Evolutionary conservation across 1,140 invertebrate species (phyloP).

Genomic region (Anoplophora glabripennis): DNA sequence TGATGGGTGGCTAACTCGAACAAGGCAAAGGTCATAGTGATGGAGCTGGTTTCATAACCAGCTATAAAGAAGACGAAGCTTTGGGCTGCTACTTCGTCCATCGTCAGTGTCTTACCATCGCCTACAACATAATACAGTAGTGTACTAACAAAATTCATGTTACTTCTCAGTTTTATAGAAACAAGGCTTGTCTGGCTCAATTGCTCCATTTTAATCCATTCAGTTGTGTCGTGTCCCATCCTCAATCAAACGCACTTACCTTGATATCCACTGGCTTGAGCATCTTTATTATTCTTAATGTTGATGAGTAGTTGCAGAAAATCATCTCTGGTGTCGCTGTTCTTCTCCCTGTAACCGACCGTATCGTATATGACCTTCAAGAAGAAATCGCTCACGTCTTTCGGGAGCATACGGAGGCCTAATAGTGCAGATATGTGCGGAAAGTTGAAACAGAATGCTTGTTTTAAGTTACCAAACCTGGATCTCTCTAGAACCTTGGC

Average conservation of each 20-base stretch:
- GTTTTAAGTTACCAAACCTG: neutral
- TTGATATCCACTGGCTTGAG: no score
- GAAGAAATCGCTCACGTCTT: constrained; percentile 27
- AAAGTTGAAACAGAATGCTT: constrained; percentile 1
- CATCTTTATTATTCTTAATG: no score
- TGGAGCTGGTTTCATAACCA: constrained; percentile 62
- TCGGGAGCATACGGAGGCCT: constrained; percentile 13
- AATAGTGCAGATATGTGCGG: constrained; percentile 6
- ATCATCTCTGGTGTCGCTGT: constrained; percentile 2
- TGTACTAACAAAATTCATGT: no score
- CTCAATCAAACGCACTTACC: constrained; percentile 40
- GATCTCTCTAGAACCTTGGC: neutral
- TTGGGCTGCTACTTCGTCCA: constrained; percentile 50
- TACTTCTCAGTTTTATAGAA: no score
- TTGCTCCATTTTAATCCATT: no score
- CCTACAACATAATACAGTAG: no score
- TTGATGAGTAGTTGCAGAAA: no score
- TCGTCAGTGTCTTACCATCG: constrained; percentile 28
- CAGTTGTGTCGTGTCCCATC: no score
- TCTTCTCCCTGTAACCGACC: constrained; percentile 30
- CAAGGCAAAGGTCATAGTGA: constrained; percentile 52
- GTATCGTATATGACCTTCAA: constrained; percentile 20
- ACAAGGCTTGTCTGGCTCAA: no score
- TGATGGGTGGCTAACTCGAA: constrained; percentile 56
- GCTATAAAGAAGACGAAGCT: constrained; percentile 56